Percentiles rank a stretch among this genome's conserved stretches.
Conservation (phyloP, 2,113 vertebrate genomes). For the Petaurus breviceps region DNA sequence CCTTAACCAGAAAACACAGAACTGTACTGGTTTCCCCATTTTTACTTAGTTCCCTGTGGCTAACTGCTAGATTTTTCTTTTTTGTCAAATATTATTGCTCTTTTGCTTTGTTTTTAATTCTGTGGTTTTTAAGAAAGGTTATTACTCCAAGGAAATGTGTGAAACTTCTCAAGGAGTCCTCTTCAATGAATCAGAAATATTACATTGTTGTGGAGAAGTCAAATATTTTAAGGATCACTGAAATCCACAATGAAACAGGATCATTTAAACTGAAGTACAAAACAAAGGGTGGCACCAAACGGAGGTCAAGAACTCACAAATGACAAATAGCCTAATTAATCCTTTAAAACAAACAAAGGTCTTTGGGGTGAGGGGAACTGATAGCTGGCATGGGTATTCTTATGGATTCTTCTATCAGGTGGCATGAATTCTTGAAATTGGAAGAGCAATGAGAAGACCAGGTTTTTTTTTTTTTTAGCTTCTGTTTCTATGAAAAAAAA, state of each 20-base stretch:
- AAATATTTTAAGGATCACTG: not conserved
- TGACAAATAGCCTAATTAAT: not conserved
- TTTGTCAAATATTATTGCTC: not conserved
- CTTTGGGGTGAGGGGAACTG: not conserved
- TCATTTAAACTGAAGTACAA: not conserved
- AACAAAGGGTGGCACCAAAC: too few relatives aligned
- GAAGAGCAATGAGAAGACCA: not conserved
- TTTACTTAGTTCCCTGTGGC: not conserved
- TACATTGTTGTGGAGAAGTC: not conserved
- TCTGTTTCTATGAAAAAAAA: too few relatives aligned
- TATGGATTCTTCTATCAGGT: not conserved
- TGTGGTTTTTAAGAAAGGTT: not conserved
- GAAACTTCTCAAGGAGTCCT: not conserved
- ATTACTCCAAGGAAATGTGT: not conserved
- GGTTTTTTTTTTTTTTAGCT: too few relatives aligned
- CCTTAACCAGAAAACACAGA: not conserved
- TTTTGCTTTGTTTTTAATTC: not conserved
- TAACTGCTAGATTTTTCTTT: not conserved
- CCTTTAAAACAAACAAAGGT: too few relatives aligned
- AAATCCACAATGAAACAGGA: not conserved
- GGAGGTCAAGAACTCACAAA: not conserved
- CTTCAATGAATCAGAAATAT: not conserved
- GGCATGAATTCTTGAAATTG: not conserved
- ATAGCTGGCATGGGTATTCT: not conserved
- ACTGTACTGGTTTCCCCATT: not conserved